Conservation (phyloP, 2,888 invertebrate species). For the Hoplodrina blanda region DNA sequence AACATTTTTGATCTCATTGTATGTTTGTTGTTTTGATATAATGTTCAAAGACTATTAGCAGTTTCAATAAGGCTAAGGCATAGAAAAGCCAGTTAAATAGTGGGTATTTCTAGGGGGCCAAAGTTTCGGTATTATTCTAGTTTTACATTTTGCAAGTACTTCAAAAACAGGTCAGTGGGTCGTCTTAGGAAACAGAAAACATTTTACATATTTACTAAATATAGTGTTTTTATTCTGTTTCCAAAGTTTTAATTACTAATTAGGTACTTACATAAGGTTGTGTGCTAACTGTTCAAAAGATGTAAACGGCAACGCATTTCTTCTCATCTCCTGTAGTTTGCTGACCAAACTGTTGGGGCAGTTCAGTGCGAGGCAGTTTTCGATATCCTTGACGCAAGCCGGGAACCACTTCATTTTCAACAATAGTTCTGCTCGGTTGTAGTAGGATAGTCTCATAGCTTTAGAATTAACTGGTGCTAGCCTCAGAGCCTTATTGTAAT, state of each 20-base stretch:
- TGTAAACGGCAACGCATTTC: constrained; percentile 3
- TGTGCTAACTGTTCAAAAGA: not conserved
- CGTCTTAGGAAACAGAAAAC: too few relatives aligned
- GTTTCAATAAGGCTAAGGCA: too few relatives aligned
- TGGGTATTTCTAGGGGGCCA: too few relatives aligned
- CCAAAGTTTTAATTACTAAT: too few relatives aligned
- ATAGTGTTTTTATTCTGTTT: too few relatives aligned
- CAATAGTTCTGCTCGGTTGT: constrained; percentile 26
- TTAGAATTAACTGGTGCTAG: constrained; percentile 31
- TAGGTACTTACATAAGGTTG: constrained; percentile 16
- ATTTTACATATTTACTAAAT: too few relatives aligned
- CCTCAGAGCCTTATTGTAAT: constrained; percentile 37
- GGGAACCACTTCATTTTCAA: constrained; percentile 4
- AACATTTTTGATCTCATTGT: not conserved
- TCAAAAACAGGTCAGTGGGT: too few relatives aligned
- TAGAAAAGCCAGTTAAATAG: too few relatives aligned
- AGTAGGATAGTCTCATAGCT: constrained; percentile 37
- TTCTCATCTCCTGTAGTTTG: constrained; percentile 25
- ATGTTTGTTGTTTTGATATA: too few relatives aligned
- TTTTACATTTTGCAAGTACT: too few relatives aligned
- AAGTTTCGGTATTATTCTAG: too few relatives aligned
- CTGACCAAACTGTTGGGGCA: constrained; percentile 6
- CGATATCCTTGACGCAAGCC: constrained; percentile 34
- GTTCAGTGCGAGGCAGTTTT: constrained; percentile 29
- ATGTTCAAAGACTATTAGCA: too few relatives aligned